phyloP scores from a whole-genome alignment of 2,888 invertebrate species.

The Geophilus truncorum region DNA sequence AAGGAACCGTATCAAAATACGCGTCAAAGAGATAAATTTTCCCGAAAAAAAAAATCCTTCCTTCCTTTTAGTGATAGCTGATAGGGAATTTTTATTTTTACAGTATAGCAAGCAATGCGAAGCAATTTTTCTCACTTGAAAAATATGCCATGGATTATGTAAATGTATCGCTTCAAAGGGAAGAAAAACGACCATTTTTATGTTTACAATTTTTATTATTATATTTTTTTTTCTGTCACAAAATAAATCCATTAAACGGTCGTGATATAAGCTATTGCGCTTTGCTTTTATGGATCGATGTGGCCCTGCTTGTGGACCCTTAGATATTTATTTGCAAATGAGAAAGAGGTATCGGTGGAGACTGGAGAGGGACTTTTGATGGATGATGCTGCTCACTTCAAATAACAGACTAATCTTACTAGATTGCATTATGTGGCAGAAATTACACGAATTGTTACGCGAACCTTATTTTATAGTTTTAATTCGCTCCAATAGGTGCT shows the following conservation, averaged over 20 bases:
- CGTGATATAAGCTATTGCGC: neutral
- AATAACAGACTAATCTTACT: neutral
- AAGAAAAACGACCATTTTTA: neutral
- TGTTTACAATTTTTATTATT: neutral
- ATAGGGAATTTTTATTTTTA: neutral
- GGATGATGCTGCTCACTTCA: neutral
- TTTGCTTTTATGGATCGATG: neutral
- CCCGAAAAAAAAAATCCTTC: neutral
- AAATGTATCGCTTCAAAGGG: neutral
- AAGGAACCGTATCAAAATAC: conserved; percentile 21
- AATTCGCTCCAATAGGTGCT: neutral
- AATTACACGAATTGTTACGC: neutral
- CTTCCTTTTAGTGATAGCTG: neutral
- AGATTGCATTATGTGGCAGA: neutral
- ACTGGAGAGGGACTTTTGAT: neutral
- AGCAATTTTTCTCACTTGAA: neutral
- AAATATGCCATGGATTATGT: neutral
- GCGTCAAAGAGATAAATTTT: conserved; percentile 20
- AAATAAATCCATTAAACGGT: conserved; percentile 12
- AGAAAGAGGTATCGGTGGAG: neutral
- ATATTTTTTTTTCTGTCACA: neutral
- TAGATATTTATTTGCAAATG: neutral
- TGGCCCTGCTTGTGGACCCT: neutral
- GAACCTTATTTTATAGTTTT: neutral
- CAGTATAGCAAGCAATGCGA: neutral